These are phyloP conservation scores for Leucophora obtusa DNA, from an alignment of 2,888 invertebrate genomes.

Conservation along the genomic window DNA sequence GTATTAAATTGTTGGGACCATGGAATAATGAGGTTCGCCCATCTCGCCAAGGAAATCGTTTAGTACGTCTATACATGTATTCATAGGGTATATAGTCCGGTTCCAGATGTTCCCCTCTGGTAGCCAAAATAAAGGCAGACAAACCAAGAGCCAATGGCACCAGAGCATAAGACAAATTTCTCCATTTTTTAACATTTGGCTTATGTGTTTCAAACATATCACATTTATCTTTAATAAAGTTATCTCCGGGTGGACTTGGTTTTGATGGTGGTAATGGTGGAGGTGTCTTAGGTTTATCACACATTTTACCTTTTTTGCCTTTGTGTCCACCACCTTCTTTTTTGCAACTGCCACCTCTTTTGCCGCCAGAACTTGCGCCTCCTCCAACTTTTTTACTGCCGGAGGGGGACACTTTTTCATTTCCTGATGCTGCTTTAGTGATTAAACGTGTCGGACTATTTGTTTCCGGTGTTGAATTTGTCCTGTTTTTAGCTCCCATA, in stretches of 20 bases:
- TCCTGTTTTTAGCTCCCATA: no score
- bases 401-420: no score
- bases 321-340: not conserved
- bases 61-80: conserved; percentile 84
- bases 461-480: no score
- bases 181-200: conserved; percentile 31
- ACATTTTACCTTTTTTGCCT: conserved; percentile 30
- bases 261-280: not conserved
- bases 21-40: conserved; percentile 91
- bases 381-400: no score
- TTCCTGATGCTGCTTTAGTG: no score
- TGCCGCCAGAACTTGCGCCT: not conserved
- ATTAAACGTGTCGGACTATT: no score
- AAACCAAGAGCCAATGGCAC: conserved; percentile 51
- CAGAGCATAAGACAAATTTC: conserved; percentile 17
- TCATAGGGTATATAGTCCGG: conserved; percentile 83
- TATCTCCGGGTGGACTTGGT: conserved; percentile 14
- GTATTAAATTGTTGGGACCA: conserved; percentile 88
- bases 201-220: conserved; percentile 19
- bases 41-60: conserved; percentile 94
- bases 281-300: conserved; percentile 2
- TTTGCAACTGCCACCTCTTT: not conserved
- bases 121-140: conserved; percentile 36
- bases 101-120: conserved; percentile 69
- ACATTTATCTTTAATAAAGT: conserved; percentile 39